Conservation (phyloP, 2,888 invertebrate genomes). For the Ellobium chinense region DNA sequence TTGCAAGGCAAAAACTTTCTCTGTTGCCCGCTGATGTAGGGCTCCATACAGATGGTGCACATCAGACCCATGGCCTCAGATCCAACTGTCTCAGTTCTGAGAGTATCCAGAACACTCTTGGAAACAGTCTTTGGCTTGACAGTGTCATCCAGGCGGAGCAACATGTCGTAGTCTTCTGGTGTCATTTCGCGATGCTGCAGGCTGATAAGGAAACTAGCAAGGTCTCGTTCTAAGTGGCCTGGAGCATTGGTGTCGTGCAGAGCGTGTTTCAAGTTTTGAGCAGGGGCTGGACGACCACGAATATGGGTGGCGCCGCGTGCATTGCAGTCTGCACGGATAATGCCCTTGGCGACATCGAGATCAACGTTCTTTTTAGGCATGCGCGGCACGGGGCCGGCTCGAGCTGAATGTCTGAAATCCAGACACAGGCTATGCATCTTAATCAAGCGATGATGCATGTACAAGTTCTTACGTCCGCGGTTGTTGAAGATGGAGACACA, state of each 20-base stretch:
- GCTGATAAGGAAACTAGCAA: conserved; percentile 67
- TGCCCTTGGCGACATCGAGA: background rate
- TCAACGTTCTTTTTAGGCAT: conserved; percentile 31
- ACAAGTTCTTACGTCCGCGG: conserved; percentile 62
- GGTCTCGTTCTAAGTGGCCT: conserved; percentile 52
- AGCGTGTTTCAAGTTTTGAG: conserved; percentile 63
- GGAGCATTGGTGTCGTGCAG: conserved; percentile 60
- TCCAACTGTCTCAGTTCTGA: conserved; percentile 65
- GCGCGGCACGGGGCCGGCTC: conserved; percentile 50
- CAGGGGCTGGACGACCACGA: conserved; percentile 36
- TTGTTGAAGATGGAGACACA: conserved; percentile 65
- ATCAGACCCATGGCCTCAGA: conserved; percentile 51
- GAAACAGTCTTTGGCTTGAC: conserved; percentile 74
- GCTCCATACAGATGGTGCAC: conserved; percentile 75
- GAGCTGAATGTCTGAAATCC: conserved; percentile 41
- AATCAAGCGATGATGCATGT: conserved; percentile 66
- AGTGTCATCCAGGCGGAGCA: conserved; percentile 73
- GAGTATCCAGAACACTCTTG: conserved; percentile 53
- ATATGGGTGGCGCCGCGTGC: background rate
- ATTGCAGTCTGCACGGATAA: background rate
- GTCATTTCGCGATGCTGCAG: conserved; percentile 76
- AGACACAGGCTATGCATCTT: conserved; percentile 61
- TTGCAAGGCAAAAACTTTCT: conserved; percentile 74
- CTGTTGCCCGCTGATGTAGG: conserved; percentile 66
- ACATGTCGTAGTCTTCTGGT: conserved; percentile 76